Percentiles rank a stretch among this genome's conserved stretches.
Conservation (phyloP, 2,797 vertebrate species). For the Philypnodon macrostomus region DNA sequence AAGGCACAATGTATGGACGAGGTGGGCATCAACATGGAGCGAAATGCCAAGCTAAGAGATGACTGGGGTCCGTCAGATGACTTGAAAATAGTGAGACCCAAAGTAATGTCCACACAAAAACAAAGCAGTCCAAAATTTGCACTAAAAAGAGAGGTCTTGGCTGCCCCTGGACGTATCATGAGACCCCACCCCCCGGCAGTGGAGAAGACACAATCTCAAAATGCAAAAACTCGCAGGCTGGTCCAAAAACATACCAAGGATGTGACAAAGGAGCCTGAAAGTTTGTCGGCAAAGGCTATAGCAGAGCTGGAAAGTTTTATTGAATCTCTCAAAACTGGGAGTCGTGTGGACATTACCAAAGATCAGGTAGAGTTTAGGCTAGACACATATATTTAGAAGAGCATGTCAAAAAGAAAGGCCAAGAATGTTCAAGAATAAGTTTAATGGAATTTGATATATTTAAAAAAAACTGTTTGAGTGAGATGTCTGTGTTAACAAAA, state of each 20-base stretch:
- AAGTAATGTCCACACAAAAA: slow-evolving; percentile 10
- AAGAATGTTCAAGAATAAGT: too few species aligned
- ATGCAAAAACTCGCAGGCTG: background rate
- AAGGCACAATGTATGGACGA: slow-evolving; percentile 33
- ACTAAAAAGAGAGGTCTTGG: slow-evolving; percentile 56
- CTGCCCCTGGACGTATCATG: slow-evolving; percentile 10
- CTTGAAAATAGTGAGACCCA: background rate
- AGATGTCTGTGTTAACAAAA: too few species aligned
- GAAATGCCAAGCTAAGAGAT: slow-evolving; percentile 51
- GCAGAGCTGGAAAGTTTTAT: background rate
- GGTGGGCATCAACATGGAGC: slow-evolving; percentile 50
- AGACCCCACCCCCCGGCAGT: background rate
- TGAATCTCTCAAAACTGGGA: slow-evolving; percentile 2
- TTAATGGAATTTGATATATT: too few species aligned
- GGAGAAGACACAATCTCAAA: background rate
- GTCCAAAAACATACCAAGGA: slow-evolving; percentile 30
- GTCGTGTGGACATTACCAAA: slow-evolving; percentile 43
- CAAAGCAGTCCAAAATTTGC: slow-evolving; percentile 51
- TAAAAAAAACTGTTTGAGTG: too few species aligned
- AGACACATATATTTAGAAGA: slow-evolving; percentile 68
- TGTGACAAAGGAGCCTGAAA: slow-evolving; percentile 13
- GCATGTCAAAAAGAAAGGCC: slow-evolving; percentile 14
- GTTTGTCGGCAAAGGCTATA: slow-evolving; percentile 12
- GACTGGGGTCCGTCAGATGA: slow-evolving; percentile 50
- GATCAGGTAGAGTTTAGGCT: slow-evolving; percentile 59